Conservation (phyloP, 2,797 vertebrate genomes). For the Delichon dasypus region DNA sequence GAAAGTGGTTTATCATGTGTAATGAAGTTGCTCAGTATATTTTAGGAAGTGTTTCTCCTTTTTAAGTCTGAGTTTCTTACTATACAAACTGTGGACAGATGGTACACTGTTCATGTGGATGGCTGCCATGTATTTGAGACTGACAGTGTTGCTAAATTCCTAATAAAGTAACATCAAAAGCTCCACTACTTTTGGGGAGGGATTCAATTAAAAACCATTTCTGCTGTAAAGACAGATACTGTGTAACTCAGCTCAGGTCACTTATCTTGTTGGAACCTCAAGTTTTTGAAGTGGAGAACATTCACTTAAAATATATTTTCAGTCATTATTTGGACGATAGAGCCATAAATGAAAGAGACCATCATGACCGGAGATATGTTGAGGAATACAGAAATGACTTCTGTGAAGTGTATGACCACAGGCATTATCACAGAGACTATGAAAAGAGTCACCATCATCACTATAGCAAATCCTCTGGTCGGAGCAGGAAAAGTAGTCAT, state of each 20-base stretch:
- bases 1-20: not conserved
- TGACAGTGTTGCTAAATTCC: not conserved
- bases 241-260: conserved; percentile 50
- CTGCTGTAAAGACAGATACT: conserved; percentile 25
- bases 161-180: conserved; percentile 45
- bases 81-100: not conserved
- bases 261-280: conserved; percentile 67
- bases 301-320: conserved; percentile 76
- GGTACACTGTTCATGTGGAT: not conserved
- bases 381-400: conserved; percentile 79
- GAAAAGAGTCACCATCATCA: conserved; percentile 84
- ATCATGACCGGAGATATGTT: conserved; percentile 74
- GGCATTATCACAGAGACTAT: conserved; percentile 78
- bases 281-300: conserved; percentile 68
- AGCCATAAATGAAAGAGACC: conserved; percentile 85
- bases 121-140: not conserved
- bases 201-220: not conserved
- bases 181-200: conserved; percentile 25
- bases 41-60: not conserved
- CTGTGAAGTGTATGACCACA: conserved; percentile 80
- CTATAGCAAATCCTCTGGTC: conserved; percentile 93
- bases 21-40: not conserved
- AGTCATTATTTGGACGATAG: conserved; percentile 90
- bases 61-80: not conserved
- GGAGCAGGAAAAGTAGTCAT: conserved; percentile 84